Percentiles rank a stretch among this genome's conserved stretches.
These are phyloP conservation scores for Silvanus unidentatus DNA, from an alignment of 2,888 invertebrate species.

Conservation along the genomic window DNA sequence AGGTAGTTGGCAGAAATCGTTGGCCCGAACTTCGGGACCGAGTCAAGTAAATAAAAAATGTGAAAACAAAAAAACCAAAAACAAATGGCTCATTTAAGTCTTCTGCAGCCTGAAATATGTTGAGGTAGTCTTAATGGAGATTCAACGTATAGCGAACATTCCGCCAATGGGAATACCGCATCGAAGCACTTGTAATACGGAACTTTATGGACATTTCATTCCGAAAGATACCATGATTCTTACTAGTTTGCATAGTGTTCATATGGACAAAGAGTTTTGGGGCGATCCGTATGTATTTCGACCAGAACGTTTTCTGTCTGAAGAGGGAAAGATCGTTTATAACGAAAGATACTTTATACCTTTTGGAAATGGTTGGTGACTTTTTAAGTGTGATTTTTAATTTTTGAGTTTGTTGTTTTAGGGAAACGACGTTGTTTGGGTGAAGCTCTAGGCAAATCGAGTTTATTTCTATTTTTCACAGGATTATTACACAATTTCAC, in stretches of 20 bases:
- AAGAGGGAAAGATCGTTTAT: conserved; percentile 45
- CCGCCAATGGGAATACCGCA: conserved; percentile 54
- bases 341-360: conserved; percentile 54
- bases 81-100: conserved; percentile 7
- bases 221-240: conserved; percentile 54
- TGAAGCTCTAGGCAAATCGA: conserved; percentile 57
- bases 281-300: conserved; percentile 54
- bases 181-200: conserved; percentile 43
- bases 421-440: conserved; percentile 61
- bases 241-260: conserved; percentile 56
- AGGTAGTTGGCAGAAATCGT: conserved; percentile 52
- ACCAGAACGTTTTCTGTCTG: conserved; percentile 60
- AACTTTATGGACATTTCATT: conserved; percentile 47
- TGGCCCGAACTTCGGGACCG: conserved; percentile 54
- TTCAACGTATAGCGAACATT: conserved; percentile 48
- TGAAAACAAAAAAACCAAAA: conserved; percentile 2
- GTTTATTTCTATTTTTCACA: conserved; percentile 55
- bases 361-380: conserved; percentile 65
- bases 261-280: conserved; percentile 56
- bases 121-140: conserved; percentile 49
- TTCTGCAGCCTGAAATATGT: conserved; percentile 42
- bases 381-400: not conserved
- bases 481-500: conserved; percentile 53
- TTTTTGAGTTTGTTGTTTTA: conserved; percentile 25
- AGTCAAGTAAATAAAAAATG: conserved; percentile 41